A percentile compares a stretch with the other conserved stretches of the same genome.
phyloP scores from a whole-genome alignment of 2,113 vertebrate species.

The Sciurus niger region DNA sequence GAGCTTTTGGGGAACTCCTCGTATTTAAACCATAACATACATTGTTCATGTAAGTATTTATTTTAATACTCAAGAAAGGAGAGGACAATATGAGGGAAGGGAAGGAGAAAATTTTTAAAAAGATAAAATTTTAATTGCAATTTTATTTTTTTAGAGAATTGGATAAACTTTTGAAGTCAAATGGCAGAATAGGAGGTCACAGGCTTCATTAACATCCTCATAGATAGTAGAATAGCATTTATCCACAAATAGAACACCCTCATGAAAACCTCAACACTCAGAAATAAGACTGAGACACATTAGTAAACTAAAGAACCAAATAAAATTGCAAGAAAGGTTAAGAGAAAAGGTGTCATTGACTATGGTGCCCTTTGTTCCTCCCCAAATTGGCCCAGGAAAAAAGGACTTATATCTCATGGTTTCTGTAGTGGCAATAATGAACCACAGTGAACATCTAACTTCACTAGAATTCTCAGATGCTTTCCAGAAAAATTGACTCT shows the following conservation, averaged over 20 bases:
- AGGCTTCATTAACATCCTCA: neutral
- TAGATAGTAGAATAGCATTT: neutral
- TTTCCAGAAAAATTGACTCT: neutral
- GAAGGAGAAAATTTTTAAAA: too few species aligned
- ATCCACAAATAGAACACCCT: neutral
- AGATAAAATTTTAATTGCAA: neutral
- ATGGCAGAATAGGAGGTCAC: neutral
- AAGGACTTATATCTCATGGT: neutral
- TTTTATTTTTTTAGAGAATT: neutral
- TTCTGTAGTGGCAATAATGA: neutral
- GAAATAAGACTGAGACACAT: neutral
- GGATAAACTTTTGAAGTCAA: neutral
- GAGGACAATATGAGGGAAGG: neutral
- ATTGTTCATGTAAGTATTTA: neutral
- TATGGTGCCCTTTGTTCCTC: neutral
- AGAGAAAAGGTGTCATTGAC: neutral
- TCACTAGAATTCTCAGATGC: neutral
- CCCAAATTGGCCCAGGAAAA: neutral
- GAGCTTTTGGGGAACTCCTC: too few species aligned
- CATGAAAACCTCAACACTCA: neutral
- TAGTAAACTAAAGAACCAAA: neutral
- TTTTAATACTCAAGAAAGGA: neutral
- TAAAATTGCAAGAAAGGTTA: neutral
- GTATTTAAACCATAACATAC: too few species aligned
- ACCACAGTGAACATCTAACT: neutral